Evolutionary conservation across 2,113 vertebrate genomes (phyloP).

Genomic region (Raja brachyura): DNA sequence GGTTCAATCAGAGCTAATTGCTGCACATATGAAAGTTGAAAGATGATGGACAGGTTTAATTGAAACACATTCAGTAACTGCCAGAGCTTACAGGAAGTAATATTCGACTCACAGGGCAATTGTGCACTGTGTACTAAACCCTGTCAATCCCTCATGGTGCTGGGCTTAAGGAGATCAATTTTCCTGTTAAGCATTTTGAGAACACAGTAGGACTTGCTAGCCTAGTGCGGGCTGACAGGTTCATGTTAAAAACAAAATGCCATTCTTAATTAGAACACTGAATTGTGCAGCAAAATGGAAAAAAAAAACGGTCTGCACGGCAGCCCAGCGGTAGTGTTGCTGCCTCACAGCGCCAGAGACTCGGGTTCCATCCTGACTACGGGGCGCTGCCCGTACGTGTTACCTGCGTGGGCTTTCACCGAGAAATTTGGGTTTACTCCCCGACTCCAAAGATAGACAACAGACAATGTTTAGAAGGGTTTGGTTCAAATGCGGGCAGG

Average conservation of each 20-base stretch:
- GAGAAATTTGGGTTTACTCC: too few relatives aligned
- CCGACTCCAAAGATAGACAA: too few relatives aligned
- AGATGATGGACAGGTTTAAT: not conserved
- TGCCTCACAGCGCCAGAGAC: too few relatives aligned
- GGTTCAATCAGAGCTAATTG: conserved; percentile 17
- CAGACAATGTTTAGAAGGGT: too few relatives aligned
- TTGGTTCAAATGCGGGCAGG: too few relatives aligned
- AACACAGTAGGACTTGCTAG: not conserved
- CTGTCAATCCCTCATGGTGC: not conserved
- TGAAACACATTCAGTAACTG: not conserved
- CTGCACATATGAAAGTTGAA: not conserved
- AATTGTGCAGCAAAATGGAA: not conserved
- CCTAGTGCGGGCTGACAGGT: not conserved
- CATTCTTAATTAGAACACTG: not conserved
- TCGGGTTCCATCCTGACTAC: too few relatives aligned
- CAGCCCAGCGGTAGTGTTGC: too few relatives aligned
- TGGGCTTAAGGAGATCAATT: not conserved
- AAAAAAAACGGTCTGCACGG: too few relatives aligned
- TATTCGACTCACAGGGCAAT: not conserved
- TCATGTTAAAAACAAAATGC: not conserved
- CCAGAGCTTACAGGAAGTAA: not conserved
- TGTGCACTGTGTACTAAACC: not conserved
- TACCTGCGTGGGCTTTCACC: too few relatives aligned
- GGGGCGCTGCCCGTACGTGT: too few relatives aligned
- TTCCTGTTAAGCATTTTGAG: not conserved